Conservation (phyloP, 2,113 vertebrate genomes). For the Neotoma lepida region DNA sequence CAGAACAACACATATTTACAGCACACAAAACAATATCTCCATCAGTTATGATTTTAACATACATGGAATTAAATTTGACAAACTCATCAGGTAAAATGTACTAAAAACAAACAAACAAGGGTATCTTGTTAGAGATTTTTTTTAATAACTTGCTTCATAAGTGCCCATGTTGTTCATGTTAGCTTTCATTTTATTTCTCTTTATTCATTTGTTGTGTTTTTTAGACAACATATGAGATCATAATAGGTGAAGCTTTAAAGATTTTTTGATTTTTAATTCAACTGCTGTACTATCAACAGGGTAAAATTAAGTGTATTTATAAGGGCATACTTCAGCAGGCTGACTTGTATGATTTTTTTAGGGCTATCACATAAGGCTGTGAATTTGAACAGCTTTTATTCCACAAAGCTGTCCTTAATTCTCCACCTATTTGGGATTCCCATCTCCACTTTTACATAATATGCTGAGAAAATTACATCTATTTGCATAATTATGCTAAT, state of each 20-base stretch:
- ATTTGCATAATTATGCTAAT: neutral
- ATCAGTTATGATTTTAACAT: constrained; percentile 34
- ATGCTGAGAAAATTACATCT: neutral
- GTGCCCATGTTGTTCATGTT: neutral
- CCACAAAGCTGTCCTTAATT: neutral
- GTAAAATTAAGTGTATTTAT: neutral
- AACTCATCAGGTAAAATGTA: neutral
- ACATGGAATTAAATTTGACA: neutral
- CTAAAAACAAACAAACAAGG: neutral
- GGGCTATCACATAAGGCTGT: neutral
- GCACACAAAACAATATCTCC: too few relatives aligned
- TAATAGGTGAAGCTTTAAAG: neutral
- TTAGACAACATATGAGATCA: neutral
- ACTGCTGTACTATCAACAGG: neutral
- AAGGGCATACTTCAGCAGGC: neutral
- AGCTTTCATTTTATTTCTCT: constrained; percentile 39
- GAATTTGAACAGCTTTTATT: neutral
- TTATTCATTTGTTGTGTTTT: constrained; percentile 25
- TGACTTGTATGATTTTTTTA: neutral
- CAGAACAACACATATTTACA: too few relatives aligned
- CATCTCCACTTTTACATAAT: neutral
- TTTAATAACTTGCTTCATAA: constrained; percentile 40
- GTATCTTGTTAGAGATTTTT: neutral
- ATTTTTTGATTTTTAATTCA: constrained; percentile 41
- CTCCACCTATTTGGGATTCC: neutral